These are phyloP conservation scores for Cnemophilus loriae DNA, from an alignment of 2,113 vertebrate species.

Conservation along the genomic window DNA sequence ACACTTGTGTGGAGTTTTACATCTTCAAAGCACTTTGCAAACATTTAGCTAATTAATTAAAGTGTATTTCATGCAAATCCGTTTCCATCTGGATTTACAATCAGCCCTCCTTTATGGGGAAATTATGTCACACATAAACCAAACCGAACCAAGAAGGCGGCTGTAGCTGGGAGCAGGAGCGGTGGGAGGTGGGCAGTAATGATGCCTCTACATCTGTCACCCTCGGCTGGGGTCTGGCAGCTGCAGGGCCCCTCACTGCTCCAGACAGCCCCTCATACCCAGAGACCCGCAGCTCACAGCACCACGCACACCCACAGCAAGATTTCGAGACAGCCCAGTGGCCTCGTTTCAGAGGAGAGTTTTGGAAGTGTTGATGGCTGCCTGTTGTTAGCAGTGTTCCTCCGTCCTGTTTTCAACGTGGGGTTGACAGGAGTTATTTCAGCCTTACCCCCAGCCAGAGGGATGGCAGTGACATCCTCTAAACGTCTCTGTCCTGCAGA, in stretches of 20 bases:
- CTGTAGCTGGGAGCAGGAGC: not conserved
- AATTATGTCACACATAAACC: not conserved
- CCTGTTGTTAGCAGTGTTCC: not conserved
- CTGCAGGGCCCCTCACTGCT: not conserved
- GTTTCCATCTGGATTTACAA: slow-evolving; percentile 57
- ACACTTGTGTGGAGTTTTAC: slow-evolving; percentile 14
- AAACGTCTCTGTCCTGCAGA: not conserved
- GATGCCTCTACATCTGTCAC: not conserved
- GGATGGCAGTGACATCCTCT: not conserved
- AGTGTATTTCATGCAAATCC: slow-evolving; percentile 47
- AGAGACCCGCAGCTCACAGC: not conserved
- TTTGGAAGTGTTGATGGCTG: not conserved
- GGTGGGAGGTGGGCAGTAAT: not conserved
- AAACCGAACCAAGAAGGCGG: not conserved
- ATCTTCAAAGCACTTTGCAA: slow-evolving; percentile 55
- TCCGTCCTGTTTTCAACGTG: fast-evolving
- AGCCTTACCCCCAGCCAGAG: not conserved
- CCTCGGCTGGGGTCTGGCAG: not conserved
- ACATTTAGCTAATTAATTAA: slow-evolving; percentile 66
- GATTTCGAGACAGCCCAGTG: not conserved
- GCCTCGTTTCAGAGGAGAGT: not conserved
- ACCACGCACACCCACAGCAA: not conserved
- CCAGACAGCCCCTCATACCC: not conserved
- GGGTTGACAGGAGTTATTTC: not conserved
- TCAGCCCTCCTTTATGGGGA: slow-evolving; percentile 25